Conservation (phyloP, 2,113 vertebrate genomes). For the Rhinopithecus roxellana region DNA sequence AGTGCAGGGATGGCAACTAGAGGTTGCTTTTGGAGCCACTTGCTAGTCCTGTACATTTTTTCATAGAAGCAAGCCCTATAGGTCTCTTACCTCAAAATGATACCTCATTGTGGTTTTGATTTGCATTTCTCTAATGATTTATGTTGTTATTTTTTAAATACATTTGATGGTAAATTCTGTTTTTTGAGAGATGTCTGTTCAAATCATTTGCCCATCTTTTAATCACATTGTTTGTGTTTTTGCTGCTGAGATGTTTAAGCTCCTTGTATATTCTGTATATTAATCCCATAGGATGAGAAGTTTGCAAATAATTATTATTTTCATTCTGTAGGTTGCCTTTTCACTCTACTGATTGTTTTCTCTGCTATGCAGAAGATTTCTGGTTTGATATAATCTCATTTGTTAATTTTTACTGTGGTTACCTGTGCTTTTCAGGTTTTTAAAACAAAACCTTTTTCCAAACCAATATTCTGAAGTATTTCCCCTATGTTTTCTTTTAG, state of each 20-base stretch:
- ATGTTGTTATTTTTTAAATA: background rate
- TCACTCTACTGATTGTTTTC: background rate
- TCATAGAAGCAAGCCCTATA: too few relatives aligned
- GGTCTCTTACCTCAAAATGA: background rate
- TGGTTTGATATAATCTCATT: background rate
- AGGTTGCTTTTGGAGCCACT: too few relatives aligned
- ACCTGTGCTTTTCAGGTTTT: background rate
- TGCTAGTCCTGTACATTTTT: too few relatives aligned
- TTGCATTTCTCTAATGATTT: background rate
- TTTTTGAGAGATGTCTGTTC: background rate
- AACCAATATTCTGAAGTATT: background rate
- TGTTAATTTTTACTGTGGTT: background rate
- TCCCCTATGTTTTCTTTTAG: background rate
- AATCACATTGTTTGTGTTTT: background rate
- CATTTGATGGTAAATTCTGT: background rate
- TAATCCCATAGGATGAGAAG: background rate
- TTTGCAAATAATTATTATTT: background rate
- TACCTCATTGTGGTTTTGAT: background rate
- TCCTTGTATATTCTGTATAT: background rate
- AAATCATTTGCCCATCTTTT: background rate
- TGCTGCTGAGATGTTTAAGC: background rate
- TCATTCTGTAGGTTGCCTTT: background rate
- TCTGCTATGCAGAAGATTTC: background rate
- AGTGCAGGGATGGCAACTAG: too few relatives aligned
- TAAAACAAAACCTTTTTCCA: background rate